Evolutionary conservation across 64 coral and sea anemone species (phyloP), one percentile per base, ranked within the genome.

Genomic region (Orbicella faveolata): DNA sequence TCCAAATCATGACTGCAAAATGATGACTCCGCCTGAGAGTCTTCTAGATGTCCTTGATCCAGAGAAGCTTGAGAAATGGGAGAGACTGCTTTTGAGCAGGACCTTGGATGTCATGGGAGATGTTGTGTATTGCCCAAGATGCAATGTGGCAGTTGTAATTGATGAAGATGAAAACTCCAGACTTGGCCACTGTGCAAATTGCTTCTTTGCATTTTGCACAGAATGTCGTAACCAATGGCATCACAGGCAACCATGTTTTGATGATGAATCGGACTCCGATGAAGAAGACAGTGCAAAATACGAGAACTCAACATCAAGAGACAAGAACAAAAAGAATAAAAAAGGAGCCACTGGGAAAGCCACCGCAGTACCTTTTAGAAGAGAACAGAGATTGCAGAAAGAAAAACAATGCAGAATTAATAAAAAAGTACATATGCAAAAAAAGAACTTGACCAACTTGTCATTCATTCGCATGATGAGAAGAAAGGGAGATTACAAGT

Each of bases 81-180:
- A 98, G 39, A 87, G 80, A 6, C 93, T 98, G 12, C 83, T 93
- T 1, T 57, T 95, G 0, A 88, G 74, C 44, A 95, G 89, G 79
- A 90, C 93, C 2, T 74, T 98, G 34, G 96, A 98, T 80, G 81
- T 86, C 16, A 98, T 98, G 96, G 78, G 70, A 23, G 96, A 98
- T 73, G 57, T 98, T 36, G 73, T 90, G 9, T 98, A 98, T 37
- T 98, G 96, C 79, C 96, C 96, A n/a, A 78, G 96, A 16, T 98
- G 96, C 52, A 95, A 95, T 64, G 55, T 44, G 4, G 94, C 87
- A 36, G 96, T 95, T 17, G 87, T 98, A 1, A 87, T 79, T 6
- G 96, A 98, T 76, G 93, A 98, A 36, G 91, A 93, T 74, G 88
- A 91, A 90, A 41, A 52, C 19, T 98, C 94, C 34, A 90, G 86